Percentiles rank a stretch among this genome's conserved stretches.
phyloP scores from a whole-genome alignment of 92 coral and sea anemone genomes.

The Umimayanthus kanabou region DNA sequence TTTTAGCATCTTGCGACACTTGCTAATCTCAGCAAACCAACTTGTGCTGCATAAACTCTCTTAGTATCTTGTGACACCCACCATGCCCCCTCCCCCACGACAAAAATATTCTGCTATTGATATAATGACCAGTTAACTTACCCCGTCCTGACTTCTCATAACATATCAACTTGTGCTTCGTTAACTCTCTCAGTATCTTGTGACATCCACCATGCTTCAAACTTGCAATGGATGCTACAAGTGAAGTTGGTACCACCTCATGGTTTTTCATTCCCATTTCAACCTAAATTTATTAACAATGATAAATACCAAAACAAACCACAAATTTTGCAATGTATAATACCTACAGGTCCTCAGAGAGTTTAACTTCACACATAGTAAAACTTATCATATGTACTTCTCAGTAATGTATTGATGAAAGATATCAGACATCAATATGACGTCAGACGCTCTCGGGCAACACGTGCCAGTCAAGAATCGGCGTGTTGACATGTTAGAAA shows the following conservation, averaged over 20 bases:
- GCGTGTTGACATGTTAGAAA: no score
- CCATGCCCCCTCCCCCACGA: neutral
- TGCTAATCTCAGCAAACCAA: conserved; percentile 59
- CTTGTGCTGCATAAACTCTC: neutral
- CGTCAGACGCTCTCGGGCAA: no score
- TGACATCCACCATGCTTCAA: conserved; percentile 98
- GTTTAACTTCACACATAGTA: no score
- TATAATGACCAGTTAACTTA: neutral
- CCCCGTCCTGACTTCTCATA: conserved; percentile 85
- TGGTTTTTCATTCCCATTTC: conserved; percentile 99
- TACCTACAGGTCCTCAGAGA: no score
- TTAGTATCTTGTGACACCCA: neutral
- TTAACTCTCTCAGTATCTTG: conserved; percentile 85
- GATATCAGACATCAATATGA: no score
- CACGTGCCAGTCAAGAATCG: no score
- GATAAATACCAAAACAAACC: no score
- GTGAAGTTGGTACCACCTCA: conserved; percentile 88
- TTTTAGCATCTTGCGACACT: conserved; percentile 76
- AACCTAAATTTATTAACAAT: conserved; percentile 55
- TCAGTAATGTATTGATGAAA: no score
- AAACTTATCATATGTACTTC: no score
- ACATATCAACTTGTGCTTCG: conserved; percentile 84
- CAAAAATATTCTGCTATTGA: neutral
- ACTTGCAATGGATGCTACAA: conserved; percentile 95
- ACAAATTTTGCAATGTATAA: no score